Conservation (phyloP, 2,113 vertebrate species). For the Diadophis punctatus region DNA sequence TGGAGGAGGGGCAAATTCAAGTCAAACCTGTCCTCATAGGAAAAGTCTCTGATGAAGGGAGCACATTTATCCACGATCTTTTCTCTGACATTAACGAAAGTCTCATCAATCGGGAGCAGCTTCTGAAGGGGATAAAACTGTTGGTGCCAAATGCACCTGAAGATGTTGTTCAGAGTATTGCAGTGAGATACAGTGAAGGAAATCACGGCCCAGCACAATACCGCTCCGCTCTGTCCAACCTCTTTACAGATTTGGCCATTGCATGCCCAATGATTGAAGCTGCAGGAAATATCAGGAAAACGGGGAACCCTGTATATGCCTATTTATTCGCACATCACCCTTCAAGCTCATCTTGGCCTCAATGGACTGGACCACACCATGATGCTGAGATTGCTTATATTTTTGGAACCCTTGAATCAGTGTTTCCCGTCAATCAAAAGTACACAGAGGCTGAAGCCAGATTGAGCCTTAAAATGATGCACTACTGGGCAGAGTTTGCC, state of each 20-base stretch:
- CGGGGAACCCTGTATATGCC: slow-evolving; percentile 55
- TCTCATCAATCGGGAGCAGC: slow-evolving; percentile 63
- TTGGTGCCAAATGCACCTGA: slow-evolving; percentile 28
- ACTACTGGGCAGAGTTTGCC: slow-evolving; percentile 73
- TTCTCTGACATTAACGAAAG: slow-evolving; percentile 60
- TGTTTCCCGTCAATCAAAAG: not conserved
- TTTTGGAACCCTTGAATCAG: slow-evolving; percentile 69
- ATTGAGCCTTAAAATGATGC: slow-evolving; percentile 71
- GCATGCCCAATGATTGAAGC: slow-evolving; percentile 64
- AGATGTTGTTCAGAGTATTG: slow-evolving; percentile 37
- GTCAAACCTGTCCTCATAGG: slow-evolving; percentile 68
- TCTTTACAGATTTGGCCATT: slow-evolving; percentile 61
- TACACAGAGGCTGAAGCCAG: slow-evolving; percentile 62
- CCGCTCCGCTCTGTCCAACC: slow-evolving; percentile 54
- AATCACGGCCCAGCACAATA: slow-evolving; percentile 51
- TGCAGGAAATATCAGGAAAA: slow-evolving; percentile 51
- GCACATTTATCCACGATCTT: not conserved
- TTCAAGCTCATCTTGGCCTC: slow-evolving; percentile 70
- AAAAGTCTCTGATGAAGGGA: slow-evolving; percentile 68
- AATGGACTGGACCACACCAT: slow-evolving; percentile 72
- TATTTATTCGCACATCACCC: slow-evolving; percentile 72
- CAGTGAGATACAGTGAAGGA: slow-evolving; percentile 67
- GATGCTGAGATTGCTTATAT: slow-evolving; percentile 74
- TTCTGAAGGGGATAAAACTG: slow-evolving; percentile 44
- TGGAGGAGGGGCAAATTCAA: slow-evolving; percentile 42